Conservation (phyloP, 1,140 invertebrate genomes). For the Steinernema khuongi region DNA sequence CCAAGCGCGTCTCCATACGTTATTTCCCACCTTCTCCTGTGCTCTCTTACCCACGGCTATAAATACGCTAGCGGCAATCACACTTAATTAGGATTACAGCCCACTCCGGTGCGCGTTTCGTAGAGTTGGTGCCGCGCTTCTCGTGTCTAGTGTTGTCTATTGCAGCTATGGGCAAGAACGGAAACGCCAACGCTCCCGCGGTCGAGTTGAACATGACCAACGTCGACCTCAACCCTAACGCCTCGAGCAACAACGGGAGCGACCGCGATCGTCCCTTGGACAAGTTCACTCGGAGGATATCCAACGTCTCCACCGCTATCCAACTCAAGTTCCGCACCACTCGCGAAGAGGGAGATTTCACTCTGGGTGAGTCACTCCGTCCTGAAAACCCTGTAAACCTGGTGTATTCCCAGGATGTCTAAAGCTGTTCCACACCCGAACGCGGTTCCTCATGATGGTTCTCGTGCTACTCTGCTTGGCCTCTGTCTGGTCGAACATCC, state of each 20-base stretch:
- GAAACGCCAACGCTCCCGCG: neutral
- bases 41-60: neutral
- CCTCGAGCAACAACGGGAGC: neutral
- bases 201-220: constrained; percentile 7
- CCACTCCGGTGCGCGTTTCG: neutral
- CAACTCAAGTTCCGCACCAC: neutral
- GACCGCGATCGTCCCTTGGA: neutral
- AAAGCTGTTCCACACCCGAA: constrained; percentile 19
- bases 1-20: constrained; percentile 11
- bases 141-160: neutral
- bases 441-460: constrained; percentile 41
- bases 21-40: constrained; percentile 14
- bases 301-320: neutral
- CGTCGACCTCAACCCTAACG: neutral
- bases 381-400: neutral
- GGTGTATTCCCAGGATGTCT: neutral
- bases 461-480: constrained; percentile 37
- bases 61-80: constrained; percentile 8
- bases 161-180: constrained; percentile 5
- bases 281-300: constrained; percentile 9
- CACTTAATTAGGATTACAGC: constrained; percentile 3
- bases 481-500: constrained; percentile 41
- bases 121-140: neutral
- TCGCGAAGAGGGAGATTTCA: constrained; percentile 10
- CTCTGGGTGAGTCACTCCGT: neutral